Evolutionary conservation across 2,797 vertebrate species (phyloP).

Genomic region (Trichosurus vulpecula): DNA sequence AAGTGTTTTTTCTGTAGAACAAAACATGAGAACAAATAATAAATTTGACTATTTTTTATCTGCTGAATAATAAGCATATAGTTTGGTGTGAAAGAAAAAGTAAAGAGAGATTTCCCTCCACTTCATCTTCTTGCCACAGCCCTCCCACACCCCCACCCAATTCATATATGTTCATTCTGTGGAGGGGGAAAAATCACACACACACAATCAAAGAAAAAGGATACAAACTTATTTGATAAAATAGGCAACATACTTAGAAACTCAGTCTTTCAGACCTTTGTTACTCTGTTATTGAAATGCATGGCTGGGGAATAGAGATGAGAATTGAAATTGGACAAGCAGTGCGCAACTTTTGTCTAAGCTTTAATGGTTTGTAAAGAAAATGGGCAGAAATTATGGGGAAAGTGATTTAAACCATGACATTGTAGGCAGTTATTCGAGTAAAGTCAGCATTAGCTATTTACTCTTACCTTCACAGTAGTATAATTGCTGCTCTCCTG

Average conservation of each 20-base stretch:
- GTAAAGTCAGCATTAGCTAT: slow-evolving; percentile 48
- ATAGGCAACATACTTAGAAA: slow-evolving; percentile 79
- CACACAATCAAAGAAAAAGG: background rate
- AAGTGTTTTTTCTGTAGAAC: background rate
- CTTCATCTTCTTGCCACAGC: slow-evolving; percentile 6
- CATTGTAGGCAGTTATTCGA: slow-evolving; percentile 57
- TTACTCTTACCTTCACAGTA: slow-evolving; percentile 91
- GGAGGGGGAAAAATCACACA: background rate
- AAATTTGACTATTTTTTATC: background rate
- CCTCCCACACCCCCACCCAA: too few relatives aligned
- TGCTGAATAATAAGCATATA: background rate
- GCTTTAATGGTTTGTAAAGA: slow-evolving; percentile 75
- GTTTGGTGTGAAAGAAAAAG: slow-evolving; percentile 9
- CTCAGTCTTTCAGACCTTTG: slow-evolving; percentile 75
- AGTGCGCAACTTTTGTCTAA: slow-evolving; percentile 82
- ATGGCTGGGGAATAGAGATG: slow-evolving; percentile 79
- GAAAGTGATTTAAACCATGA: slow-evolving; percentile 70
- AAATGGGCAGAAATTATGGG: slow-evolving; percentile 77
- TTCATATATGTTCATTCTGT: background rate
- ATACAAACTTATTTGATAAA: slow-evolving; percentile 24
- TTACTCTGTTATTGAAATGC: slow-evolving; percentile 76
- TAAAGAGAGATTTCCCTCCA: background rate
- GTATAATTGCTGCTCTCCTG: slow-evolving; percentile 99
- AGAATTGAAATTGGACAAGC: slow-evolving; percentile 83
- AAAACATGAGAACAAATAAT: slow-evolving; percentile 10